Base-by-base conservation (phyloP, 2,797 vertebrate species). In the Aulostomus chinensis region DNA sequence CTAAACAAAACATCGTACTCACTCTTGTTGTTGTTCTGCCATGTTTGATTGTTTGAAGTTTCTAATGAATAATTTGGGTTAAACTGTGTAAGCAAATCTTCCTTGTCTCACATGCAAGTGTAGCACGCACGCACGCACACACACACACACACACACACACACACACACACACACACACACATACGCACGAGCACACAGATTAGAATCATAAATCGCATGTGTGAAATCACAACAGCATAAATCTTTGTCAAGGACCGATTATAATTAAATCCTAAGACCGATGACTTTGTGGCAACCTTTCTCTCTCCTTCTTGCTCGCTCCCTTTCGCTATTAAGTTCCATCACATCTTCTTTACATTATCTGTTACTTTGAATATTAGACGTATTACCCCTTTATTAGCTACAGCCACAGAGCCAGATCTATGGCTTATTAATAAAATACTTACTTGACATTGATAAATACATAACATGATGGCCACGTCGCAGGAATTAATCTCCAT, bases 361-460 rank as follows among this genome's bases (percentile, higher is more conserved):
- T 83, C 65, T 55, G 58, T 74, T 83, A 75, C 70, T 83, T 72
- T 80, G 70, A 81, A 80, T 86, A 80, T 86, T 69, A 82, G 69
- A 78, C 43, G 9, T 47, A 81, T 85, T 73, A 68, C 43, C 68
- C 74, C 68, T 80, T 84, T 84, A 80, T 84, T 86, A 84, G 66
- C 63, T 34, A 55, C 64, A 54, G 61, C 53, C 73, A 76, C 67
- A 46, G 36, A 66, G 57, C 61, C 62, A 71, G 62, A 80, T 81
- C 69, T 79, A 51, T 73, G 51, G 47, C 73, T 73, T 85, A 86
- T 83, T 81, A 88, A 88, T 89, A 80, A 80, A 85, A 86, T 58
- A 80, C 68, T 80, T 36, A 36, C 66, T 73, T 80, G 89, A 84
- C 88, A 81, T 57, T 89, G 89, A 90, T 81, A 67, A 87, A 90